A percentile compares a stretch with the other conserved stretches of the same genome.
Evolutionary conservation across 1,140 invertebrate genomes (phyloP).

Genomic region (Diplogasteroides magnus): DNA sequence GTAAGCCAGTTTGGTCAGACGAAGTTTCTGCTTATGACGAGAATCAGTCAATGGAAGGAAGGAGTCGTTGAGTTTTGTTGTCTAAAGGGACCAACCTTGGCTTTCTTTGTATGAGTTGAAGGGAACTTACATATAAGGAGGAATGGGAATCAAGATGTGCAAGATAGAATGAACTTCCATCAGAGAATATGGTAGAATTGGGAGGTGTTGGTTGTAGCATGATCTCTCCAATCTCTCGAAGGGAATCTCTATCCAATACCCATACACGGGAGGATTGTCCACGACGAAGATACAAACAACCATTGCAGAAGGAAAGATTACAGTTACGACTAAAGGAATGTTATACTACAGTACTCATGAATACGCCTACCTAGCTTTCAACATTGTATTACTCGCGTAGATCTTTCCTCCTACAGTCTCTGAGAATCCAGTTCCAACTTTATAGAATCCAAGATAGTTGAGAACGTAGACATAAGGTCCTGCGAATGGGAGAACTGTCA

Average conservation of each 20-base stretch:
- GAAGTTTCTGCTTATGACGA: conserved; percentile 22
- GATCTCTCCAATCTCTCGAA: conserved; percentile 49
- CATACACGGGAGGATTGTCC: conserved; percentile 47
- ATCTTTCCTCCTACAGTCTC: conserved; percentile 47
- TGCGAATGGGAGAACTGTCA: conserved; percentile 13
- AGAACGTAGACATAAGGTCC: conserved; percentile 43
- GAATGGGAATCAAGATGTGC: conserved; percentile 23
- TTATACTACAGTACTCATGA: background rate
- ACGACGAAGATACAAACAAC: conserved; percentile 46
- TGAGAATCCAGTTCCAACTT: conserved; percentile 47
- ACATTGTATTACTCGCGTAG: conserved; percentile 39
- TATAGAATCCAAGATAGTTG: conserved; percentile 47
- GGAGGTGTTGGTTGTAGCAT: conserved; percentile 40
- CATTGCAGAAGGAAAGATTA: conserved; percentile 41
- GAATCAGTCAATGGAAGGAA: conserved; percentile 18
- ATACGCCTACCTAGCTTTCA: conserved; percentile 28
- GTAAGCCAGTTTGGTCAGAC: conserved; percentile 42
- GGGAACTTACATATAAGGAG: conserved; percentile 13
- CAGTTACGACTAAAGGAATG: conserved; percentile 11
- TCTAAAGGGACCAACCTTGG: no score
- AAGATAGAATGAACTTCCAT: conserved; percentile 40
- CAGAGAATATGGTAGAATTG: conserved; percentile 46
- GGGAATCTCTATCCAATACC: conserved; percentile 46
- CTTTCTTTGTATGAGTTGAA: background rate
- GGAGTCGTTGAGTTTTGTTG: conserved; percentile 18